Base-by-base conservation (phyloP, 2,797 vertebrate species). In the Aselliscus stoliczkanus region DNA sequence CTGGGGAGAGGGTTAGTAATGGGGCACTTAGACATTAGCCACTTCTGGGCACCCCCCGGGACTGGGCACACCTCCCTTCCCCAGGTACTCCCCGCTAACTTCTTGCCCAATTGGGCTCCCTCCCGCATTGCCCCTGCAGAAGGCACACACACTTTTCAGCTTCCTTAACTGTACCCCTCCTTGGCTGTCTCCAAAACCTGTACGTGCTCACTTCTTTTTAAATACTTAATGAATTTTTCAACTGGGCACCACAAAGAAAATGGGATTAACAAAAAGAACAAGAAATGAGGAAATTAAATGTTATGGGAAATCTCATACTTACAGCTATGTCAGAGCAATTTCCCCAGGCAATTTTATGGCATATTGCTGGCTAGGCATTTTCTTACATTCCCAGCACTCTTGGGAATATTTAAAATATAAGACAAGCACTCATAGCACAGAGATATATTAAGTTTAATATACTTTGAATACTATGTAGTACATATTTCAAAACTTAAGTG, bases 261-360 rank as follows among this genome's bases (percentile, higher is more conserved):
- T 85, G 42, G 37, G 64, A 88, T 85, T 79, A 90, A 88, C 64
- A 90, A 80, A 95, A 90, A 90, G 82, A 92, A 82, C 62, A 65
- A 92, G 93, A 95, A 97, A 86, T 54, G 47, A 92, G 62, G 47
- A 94, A 94, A 94, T 90, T 75, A 96, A 87, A 84, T 81, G 29
- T 69, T 85, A 75, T 13, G 47, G 67, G 90, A 92, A 92, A 89
- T 42, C 69, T 85, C 83, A 42, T 34, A 44, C 76, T 90, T 87
- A 69, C 7, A 95, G 67, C 44, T 47, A 10, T 67, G 70, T 82
- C 44, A 80, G 79, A 83, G 39, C 17, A 34, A 79, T 94, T 90
- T 79, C 64, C 67, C 72, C 7, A 39, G 92, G 67, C 92, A 54
- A 60, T 79, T 91, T 76, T 73, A 88, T 77, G 17, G 12, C 23